Evolutionary conservation across 2,888 invertebrate species (phyloP), one percentile per base, ranked within the genome.

Genomic region (Drosophila cracens): DNA sequence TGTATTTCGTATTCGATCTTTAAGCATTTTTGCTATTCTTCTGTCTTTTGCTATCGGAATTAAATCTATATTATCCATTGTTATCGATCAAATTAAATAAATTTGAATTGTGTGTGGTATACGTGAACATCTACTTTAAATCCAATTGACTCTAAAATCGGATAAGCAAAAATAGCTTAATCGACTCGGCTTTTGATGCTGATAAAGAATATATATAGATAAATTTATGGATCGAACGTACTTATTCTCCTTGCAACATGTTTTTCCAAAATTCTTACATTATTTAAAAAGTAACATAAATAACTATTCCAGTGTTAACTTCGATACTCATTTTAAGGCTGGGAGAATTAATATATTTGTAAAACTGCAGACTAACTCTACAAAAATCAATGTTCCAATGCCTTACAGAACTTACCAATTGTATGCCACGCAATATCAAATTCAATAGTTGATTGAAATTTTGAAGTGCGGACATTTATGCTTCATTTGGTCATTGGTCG

Each of bases 401-500:
- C n/a, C 27, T 43, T 31, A 8, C 1, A n/a, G 11, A 40, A 43
- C 2, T 43, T 4, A 2, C 1, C 16, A 10, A 43, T 29, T 40
- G 3, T 40, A n/a, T n/a, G 40, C 38, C 38, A 57, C 5, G 29
- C 57, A 40, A 61, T 25, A 33, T n/a, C 8, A 63, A 34, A 21
- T 18, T 18, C 7, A 46, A 33, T 48, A 29, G 11, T 21, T 65
- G 43, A 77, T 76, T 77, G 68, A 65, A 68, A 73, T 61, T 69
- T 67, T 59, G 72, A 82, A 70, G 80, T 85, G 86, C 48, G 69
- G 54, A 80, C 78, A 85, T 83, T 83, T 74, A 85, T 72, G 83
- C 79, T 81, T 76, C 71, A 86, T 83, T 83, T 85, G 60, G 53
- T 58, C 74, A 83, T 80, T 64, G 71, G 66, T 62, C 62, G 76